phyloP scores from a whole-genome alignment of 2,113 vertebrate genomes.

The Dascyllus trimaculatus region DNA sequence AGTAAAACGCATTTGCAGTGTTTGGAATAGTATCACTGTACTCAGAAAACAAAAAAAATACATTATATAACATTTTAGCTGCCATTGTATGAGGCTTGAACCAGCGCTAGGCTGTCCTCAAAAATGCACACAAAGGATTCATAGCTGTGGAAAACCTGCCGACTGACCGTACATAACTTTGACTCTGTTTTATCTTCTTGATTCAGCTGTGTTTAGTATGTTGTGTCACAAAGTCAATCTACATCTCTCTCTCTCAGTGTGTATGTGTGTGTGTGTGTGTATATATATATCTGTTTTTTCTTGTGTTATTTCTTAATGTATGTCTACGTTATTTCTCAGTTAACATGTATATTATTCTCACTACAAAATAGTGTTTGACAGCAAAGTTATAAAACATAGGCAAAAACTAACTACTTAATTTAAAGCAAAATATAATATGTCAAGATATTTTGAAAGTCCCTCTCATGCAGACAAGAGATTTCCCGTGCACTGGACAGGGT shows the following conservation, averaged over 20 bases:
- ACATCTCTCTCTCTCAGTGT: neutral
- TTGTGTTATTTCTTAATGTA: conserved; percentile 32
- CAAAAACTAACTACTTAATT: conserved; percentile 52
- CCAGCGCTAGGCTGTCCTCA: conserved; percentile 63
- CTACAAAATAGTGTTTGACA: conserved; percentile 44
- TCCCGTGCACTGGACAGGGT: conserved; percentile 16
- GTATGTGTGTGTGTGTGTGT: neutral
- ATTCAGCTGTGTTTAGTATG: conserved; percentile 49
- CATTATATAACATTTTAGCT: conserved; percentile 81
- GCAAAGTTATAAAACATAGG: conserved; percentile 51
- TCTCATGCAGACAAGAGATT: conserved; percentile 60
- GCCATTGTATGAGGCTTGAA: conserved; percentile 80
- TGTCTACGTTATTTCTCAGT: conserved; percentile 6
- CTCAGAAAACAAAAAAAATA: conserved; percentile 69
- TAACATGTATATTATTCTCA: conserved; percentile 22
- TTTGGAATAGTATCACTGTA: conserved; percentile 61
- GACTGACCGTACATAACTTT: conserved; percentile 32
- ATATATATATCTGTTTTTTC: conserved; percentile 35
- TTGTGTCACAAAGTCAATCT: conserved; percentile 41
- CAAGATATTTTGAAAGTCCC: conserved; percentile 54
- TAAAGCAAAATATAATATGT: conserved; percentile 64
- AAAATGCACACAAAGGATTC: conserved; percentile 73
- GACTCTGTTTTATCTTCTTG: conserved; percentile 41
- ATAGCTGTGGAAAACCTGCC: conserved; percentile 35
- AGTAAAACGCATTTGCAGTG: conserved; percentile 74